Evolutionary conservation across 2,888 invertebrate species (phyloP).

Genomic region (Pachydiplax longipennis): DNA sequence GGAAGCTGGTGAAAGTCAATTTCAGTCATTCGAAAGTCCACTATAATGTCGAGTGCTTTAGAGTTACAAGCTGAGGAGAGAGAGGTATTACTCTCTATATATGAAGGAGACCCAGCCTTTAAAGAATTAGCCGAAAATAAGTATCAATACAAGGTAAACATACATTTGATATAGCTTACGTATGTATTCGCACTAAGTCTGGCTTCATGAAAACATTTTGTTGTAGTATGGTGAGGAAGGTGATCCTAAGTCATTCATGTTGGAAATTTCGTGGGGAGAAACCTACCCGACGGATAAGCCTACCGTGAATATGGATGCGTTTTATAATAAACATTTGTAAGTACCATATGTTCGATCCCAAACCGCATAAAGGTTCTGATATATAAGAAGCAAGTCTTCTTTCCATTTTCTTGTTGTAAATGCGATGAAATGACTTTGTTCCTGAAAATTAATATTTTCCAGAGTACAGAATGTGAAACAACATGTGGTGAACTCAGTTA

Average conservation of each 20-base stretch:
- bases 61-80: conserved; percentile 86
- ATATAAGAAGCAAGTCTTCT: neutral
- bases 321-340: conserved; percentile 93
- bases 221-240: conserved; percentile 84
- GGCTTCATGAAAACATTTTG: conserved; percentile 38
- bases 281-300: conserved; percentile 88
- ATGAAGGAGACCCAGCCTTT: conserved; percentile 89
- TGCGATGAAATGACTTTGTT: neutral
- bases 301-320: conserved; percentile 83
- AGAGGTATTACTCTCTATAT: conserved; percentile 91
- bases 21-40: neutral
- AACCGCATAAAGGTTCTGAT: neutral
- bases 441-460: conserved; percentile 49
- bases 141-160: conserved; percentile 88
- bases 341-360: conserved; percentile 58
- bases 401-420: neutral
- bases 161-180: neutral
- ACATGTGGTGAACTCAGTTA: conserved; percentile 69
- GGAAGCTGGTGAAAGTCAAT: neutral
- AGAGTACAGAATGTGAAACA: conserved; percentile 76
- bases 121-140: conserved; percentile 79
- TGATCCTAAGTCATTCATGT: conserved; percentile 77
- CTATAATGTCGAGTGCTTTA: conserved; percentile 63
- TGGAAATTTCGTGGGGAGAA: conserved; percentile 87
- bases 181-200: neutral